Evolutionary conservation across 2,113 vertebrate species (phyloP).

Genomic region (Ondatra zibethicus): DNA sequence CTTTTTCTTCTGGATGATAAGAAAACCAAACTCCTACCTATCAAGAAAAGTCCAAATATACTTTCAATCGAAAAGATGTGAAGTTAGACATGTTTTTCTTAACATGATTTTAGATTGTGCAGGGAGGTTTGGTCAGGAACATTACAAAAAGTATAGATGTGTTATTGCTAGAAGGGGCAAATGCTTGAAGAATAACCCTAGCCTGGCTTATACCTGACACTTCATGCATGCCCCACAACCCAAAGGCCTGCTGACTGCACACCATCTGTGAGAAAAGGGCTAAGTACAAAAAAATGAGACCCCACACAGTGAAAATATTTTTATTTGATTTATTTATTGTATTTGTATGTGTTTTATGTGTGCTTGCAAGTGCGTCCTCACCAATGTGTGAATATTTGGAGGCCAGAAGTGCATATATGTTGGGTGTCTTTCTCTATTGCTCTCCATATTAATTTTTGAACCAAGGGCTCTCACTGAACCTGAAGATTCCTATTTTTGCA

Average conservation of each 20-base stretch:
- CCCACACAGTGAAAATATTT: not conserved
- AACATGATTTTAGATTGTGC: not conserved
- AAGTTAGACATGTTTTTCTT: not conserved
- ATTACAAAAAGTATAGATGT: not conserved
- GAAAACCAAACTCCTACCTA: not conserved
- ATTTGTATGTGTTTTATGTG: not conserved
- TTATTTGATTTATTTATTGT: not conserved
- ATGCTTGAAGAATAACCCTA: no score
- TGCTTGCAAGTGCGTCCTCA: rapidly evolving
- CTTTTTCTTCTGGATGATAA: not conserved
- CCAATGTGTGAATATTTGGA: not conserved
- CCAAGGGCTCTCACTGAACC: not conserved
- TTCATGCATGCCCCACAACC: no score
- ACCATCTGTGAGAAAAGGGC: not conserved
- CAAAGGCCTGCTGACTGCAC: not conserved
- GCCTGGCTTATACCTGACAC: not conserved
- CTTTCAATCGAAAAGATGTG: not conserved
- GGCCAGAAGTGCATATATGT: not conserved
- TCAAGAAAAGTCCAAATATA: not conserved
- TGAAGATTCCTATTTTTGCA: not conserved
- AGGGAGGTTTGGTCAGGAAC: not conserved
- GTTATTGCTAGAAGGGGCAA: not conserved
- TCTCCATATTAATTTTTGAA: not conserved
- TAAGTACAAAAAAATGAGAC: not conserved
- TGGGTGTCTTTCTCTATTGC: not conserved